Percentiles rank a stretch among this genome's conserved stretches.
These are phyloP conservation scores for Pardosa pseudoannulata DNA, from an alignment of 2,888 invertebrate species.

Conservation along the genomic window DNA sequence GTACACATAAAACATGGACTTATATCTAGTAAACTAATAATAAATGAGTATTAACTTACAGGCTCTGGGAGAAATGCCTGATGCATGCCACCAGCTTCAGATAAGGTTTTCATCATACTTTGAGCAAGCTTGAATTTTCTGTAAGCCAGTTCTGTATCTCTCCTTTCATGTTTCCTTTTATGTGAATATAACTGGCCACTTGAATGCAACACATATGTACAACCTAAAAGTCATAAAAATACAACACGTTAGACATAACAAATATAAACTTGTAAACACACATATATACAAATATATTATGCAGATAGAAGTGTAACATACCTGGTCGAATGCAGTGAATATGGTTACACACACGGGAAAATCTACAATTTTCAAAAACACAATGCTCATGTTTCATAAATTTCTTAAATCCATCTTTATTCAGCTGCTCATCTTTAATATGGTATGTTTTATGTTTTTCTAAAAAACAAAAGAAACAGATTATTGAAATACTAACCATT, in stretches of 20 bases:
- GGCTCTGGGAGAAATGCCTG: slow-evolving; percentile 57
- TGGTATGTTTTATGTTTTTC: slow-evolving; percentile 99
- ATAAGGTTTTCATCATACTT: slow-evolving; percentile 79
- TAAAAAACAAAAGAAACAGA: slow-evolving; percentile 80
- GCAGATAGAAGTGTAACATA: slow-evolving; percentile 70
- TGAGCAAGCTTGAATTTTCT: slow-evolving; percentile 84
- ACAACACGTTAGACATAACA: not conserved
- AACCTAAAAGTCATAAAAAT: slow-evolving; percentile 80
- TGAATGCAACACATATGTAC: slow-evolving; percentile 96
- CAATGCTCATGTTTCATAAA: slow-evolving; percentile 98
- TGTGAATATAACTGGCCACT: slow-evolving; percentile 98
- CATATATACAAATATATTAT: not conserved
- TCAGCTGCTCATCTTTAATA: slow-evolving; percentile 96
- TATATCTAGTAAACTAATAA: no score
- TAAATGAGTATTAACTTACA: slow-evolving; percentile 42
- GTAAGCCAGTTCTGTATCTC: slow-evolving; percentile 92
- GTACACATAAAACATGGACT: no score
- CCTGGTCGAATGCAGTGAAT: slow-evolving; percentile 93
- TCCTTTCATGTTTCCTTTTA: slow-evolving; percentile 96
- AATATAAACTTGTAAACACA: not conserved
- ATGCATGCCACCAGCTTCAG: slow-evolving; percentile 58
- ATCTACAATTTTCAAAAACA: slow-evolving; percentile 92
- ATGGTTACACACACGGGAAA: slow-evolving; percentile 96
- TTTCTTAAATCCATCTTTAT: slow-evolving; percentile 97
- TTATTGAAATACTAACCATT: not conserved